Conservation (phyloP, 2,888 invertebrate genomes). For the Agriopis marginaria region DNA sequence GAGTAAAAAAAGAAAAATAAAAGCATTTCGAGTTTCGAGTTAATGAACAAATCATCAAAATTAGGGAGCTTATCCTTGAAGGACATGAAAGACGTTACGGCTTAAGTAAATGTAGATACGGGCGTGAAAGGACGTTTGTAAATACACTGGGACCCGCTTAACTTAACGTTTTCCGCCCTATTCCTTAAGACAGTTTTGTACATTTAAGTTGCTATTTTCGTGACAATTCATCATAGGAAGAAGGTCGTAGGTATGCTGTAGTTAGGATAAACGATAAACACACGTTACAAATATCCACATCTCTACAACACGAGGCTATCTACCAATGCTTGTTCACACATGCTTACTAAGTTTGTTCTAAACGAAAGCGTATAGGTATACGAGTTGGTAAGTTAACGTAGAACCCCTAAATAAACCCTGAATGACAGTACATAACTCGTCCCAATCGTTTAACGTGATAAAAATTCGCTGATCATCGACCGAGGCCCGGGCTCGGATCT, state of each 20-base stretch:
- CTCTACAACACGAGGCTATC: too few relatives aligned
- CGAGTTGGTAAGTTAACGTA: background rate
- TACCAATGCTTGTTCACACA: background rate
- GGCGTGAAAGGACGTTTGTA: conserved; percentile 33
- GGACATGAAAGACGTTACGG: conserved; percentile 35
- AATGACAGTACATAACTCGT: conserved; percentile 17
- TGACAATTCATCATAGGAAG: conserved; percentile 17
- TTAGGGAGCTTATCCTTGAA: conserved; percentile 30
- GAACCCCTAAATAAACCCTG: conserved; percentile 6
- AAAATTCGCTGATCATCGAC: conserved; percentile 26
- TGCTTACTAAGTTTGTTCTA: background rate
- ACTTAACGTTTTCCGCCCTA: conserved; percentile 26
- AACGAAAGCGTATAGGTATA: background rate
- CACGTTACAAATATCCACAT: background rate
- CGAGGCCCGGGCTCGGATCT: conserved; percentile 4
- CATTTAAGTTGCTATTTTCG: conserved; percentile 8
- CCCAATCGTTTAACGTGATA: conserved; percentile 31
- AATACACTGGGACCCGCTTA: conserved; percentile 30
- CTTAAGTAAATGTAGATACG: conserved; percentile 35
- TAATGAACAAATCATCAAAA: conserved; percentile 33
- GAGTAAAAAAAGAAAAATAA: conserved; percentile 9
- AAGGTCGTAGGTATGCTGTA: background rate
- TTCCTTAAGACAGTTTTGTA: conserved; percentile 13
- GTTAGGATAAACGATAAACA: background rate
- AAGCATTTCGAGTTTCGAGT: conserved; percentile 8